phyloP scores from a whole-genome alignment of 2,797 vertebrate species.

The Propithecus perrieri region DNA sequence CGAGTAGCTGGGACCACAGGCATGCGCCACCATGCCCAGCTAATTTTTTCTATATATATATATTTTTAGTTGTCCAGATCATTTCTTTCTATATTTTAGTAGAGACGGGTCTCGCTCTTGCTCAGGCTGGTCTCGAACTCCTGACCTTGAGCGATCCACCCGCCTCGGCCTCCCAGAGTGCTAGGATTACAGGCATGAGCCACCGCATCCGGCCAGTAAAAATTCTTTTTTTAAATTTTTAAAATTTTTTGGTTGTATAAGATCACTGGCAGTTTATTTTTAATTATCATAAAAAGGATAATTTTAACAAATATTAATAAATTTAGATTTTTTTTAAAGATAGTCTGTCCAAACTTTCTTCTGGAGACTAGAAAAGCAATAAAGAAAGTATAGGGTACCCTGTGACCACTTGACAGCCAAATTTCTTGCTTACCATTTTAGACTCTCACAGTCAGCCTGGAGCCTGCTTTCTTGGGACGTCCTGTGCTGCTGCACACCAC shows the following conservation, averaged over 20 bases:
- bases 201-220: no score
- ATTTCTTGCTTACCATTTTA: not conserved
- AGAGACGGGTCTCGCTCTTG: no score
- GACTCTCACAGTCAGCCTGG: not conserved
- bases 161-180: no score
- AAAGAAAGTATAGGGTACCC: not conserved
- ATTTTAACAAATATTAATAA: not conserved
- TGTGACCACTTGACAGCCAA: not conserved
- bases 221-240: no score
- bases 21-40: no score
- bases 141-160: no score
- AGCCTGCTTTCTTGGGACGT: not conserved
- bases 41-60: no score
- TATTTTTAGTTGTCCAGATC: no score
- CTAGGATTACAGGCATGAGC: no score
- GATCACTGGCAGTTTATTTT: constrained; percentile 31
- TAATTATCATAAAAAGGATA: not conserved
- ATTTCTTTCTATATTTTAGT: no score
- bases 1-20: no score
- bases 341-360: not conserved
- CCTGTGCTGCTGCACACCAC: not conserved
- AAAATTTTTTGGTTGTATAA: not conserved
- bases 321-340: not conserved
- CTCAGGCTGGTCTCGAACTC: no score
- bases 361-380: not conserved